Conservation (phyloP, 2,888 invertebrate genomes). For the Nebria salina region DNA sequence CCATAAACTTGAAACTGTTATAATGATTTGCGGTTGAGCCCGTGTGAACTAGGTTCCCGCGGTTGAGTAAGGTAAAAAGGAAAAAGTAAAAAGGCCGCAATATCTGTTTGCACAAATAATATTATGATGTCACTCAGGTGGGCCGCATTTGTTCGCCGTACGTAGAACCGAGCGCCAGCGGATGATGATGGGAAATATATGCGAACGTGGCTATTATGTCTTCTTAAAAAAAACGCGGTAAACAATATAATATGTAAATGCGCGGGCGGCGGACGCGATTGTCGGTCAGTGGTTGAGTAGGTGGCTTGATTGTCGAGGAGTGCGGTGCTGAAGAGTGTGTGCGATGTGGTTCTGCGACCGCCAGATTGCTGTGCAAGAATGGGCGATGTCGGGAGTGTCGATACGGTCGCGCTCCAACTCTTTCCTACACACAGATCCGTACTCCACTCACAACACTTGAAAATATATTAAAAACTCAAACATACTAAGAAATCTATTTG, state of each 20-base stretch:
- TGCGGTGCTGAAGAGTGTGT: not conserved
- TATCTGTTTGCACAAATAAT: not conserved
- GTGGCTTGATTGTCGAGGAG: slow-evolving; percentile 13
- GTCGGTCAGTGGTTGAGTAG: slow-evolving; percentile 45
- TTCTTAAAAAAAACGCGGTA: slow-evolving; percentile 2
- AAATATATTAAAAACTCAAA: too few species aligned
- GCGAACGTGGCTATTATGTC: not conserved
- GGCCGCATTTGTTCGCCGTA: slow-evolving; percentile 4
- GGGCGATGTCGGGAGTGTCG: slow-evolving; percentile 8
- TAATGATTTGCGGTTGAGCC: not conserved
- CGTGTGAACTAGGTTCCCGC: not conserved
- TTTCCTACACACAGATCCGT: slow-evolving; percentile 12
- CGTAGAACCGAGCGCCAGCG: not conserved
- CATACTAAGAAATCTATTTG: too few species aligned
- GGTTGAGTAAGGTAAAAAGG: not conserved
- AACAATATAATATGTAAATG: slow-evolving; percentile 14
- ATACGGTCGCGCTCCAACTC: slow-evolving; percentile 16
- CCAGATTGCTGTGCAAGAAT: not conserved
- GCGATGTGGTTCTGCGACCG: slow-evolving; percentile 2
- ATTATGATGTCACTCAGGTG: slow-evolving; percentile 22
- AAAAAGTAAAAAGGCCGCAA: not conserved
- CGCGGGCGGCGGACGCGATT: slow-evolving; percentile 18
- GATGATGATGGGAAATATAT: not conserved
- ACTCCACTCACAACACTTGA: not conserved
- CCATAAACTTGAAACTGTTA: too few species aligned